phyloP scores from a whole-genome alignment of 23 tunicate species.

The Ciona savignyi region DNA sequence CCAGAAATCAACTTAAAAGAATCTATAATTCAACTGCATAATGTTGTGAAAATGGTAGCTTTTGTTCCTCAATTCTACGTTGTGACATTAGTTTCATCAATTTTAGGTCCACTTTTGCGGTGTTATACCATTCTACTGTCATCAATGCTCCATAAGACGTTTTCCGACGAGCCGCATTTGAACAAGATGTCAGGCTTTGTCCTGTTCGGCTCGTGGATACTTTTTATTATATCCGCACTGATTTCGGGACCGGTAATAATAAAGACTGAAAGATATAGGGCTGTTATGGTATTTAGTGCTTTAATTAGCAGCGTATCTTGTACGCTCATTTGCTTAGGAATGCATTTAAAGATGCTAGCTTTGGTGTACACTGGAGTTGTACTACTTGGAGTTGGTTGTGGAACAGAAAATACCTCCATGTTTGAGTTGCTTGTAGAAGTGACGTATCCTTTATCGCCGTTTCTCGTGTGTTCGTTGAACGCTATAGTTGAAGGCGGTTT shows the following conservation, averaged over 20 bases:
- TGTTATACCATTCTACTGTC: conserved; percentile 52
- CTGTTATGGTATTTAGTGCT: conserved; percentile 35
- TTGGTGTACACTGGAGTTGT: conserved; percentile 48
- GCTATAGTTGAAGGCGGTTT: conserved; percentile 55
- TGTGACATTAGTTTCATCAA: conserved; percentile 41
- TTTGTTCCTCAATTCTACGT: conserved; percentile 32
- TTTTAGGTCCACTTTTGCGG: conserved; percentile 44
- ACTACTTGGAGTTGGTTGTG: conserved; percentile 30
- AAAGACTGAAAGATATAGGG: conserved; percentile 35
- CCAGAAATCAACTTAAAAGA: conserved; percentile 12
- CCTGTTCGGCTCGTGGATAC: conserved; percentile 54
- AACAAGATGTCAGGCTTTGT: conserved; percentile 31
- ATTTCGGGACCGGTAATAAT: conserved; percentile 57
- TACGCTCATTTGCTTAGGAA: conserved; percentile 27
- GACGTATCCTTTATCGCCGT: conserved; percentile 47
- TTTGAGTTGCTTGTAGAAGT: conserved; percentile 48
- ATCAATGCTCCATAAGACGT: conserved; percentile 33
- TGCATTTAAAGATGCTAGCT: conserved; percentile 6
- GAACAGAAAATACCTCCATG: conserved; percentile 48
- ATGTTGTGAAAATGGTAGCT: conserved; percentile 27
- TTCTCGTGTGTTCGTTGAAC: conserved; percentile 49
- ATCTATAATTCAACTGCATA: conserved; percentile 14
- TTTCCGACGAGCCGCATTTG: conserved; percentile 6
- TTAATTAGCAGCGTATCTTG: conserved; percentile 21
- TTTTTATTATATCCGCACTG: conserved; percentile 51